Evolutionary conservation across 2,888 invertebrate genomes (phyloP), one percentile per base, ranked within the genome.

Genomic region (Cyaniris semiargus): DNA sequence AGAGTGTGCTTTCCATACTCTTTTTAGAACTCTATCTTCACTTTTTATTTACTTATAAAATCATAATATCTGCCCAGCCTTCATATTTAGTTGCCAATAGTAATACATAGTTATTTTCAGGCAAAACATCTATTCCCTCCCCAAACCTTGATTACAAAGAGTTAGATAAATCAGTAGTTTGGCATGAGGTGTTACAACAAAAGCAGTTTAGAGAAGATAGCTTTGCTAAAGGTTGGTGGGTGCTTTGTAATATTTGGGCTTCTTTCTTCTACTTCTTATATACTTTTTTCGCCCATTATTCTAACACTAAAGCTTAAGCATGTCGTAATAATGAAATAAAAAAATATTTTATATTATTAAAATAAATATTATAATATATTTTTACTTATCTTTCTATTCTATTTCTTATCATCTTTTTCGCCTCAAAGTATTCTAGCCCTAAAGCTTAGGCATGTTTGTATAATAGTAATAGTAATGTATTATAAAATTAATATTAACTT

Each of bases 161-260:
- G 84, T 91, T 93, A 93, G 93, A 93, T 92, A 91, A 89, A 82
- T 93, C 93, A 79, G 91, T 93, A 91, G 92, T 93, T 90, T 93
- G 93, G 93, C 88, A 86, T 80, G 91, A 92, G 78, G 87, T 93
- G 72, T 86, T 93, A 84, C 89, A 86, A 78, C 89, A 90, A 85
- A 91, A 89, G 85, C 85, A 80, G 82, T 83, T 84, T 83, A 86
- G 86, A 83, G 86, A 86, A 81, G 86, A 89, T 81, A 82, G 89
- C 88, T 88, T 92, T 82, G 89, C 86, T 89, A 89, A 90, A 93
- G 93, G 93, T 93, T 92, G 84, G 93, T 93, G 91, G 92, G 92
- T 84, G 88, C 89, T 89, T 89, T 79, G 23, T 48, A 72, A 23
- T 75, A 48, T 38, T 60, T 77, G 76, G 71, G 72, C 10, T 70